phyloP scores from a whole-genome alignment of 2,113 vertebrate genomes.

The Ifrita kowaldi region DNA sequence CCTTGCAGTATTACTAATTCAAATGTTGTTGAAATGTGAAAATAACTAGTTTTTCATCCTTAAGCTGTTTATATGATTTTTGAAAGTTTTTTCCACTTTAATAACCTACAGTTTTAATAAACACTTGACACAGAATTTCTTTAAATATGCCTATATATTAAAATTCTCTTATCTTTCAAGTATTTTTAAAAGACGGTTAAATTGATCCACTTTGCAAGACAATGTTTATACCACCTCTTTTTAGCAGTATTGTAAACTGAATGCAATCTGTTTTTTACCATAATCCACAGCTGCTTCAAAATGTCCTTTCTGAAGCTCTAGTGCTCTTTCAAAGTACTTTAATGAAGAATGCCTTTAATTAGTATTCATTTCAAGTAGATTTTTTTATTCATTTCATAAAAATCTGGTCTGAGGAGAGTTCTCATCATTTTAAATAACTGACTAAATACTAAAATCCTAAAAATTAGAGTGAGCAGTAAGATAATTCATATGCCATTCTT shows the following conservation, averaged over 20 bases:
- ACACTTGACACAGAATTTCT: background rate
- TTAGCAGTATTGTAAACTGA: background rate
- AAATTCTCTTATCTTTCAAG: background rate
- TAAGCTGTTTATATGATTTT: background rate
- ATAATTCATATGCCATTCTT: background rate
- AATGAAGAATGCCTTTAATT: slow-evolving; percentile 10
- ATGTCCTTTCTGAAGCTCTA: background rate
- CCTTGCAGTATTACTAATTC: background rate
- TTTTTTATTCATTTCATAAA: slow-evolving; percentile 33
- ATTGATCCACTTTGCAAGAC: background rate
- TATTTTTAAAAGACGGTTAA: background rate
- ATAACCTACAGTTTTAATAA: background rate
- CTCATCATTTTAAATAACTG: background rate
- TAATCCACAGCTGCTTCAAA: slow-evolving; percentile 23
- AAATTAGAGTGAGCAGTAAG: background rate
- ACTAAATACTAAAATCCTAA: background rate
- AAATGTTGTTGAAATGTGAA: background rate
- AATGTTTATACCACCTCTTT: slow-evolving; percentile 12
- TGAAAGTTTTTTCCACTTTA: background rate
- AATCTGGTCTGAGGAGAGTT: background rate
- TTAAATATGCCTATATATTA: background rate
- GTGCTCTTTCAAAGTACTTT: background rate
- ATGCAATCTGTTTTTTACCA: background rate
- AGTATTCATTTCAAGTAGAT: background rate
- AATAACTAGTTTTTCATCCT: background rate